Percentiles rank a stretch among this genome's conserved stretches.
Conservation (phyloP, 2,888 invertebrate genomes). For the Nematopogon swammerdamellus region DNA sequence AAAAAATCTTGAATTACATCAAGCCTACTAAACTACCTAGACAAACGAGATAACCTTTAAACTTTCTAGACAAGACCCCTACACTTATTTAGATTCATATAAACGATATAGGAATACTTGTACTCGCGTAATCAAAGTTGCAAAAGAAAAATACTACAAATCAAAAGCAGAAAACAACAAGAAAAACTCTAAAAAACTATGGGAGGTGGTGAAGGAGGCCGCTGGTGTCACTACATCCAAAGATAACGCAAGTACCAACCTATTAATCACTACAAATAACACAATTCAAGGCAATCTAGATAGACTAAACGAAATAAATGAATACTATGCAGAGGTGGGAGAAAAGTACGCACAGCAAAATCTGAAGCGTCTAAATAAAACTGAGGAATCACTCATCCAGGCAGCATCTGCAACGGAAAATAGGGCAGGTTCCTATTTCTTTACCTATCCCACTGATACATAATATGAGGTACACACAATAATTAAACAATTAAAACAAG, state of each 20-base stretch:
- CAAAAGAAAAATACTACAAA: not conserved
- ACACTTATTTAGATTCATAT: not conserved
- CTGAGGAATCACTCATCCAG: not conserved
- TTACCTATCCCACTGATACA: not conserved
- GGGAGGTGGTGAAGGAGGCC: not conserved
- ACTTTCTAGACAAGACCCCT: not conserved
- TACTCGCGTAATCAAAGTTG: not conserved
- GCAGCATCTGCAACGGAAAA: not conserved
- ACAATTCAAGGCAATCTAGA: not conserved
- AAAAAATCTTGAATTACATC: not conserved
- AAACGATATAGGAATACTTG: not conserved
- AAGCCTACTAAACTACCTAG: not conserved
- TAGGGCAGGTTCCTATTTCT: not conserved
- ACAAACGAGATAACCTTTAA: not conserved
- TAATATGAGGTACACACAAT: not conserved
- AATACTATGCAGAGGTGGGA: not conserved
- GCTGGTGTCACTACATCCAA: not conserved
- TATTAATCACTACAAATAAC: not conserved
- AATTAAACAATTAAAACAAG: not conserved
- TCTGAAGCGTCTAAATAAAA: not conserved
- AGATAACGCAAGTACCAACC: not conserved
- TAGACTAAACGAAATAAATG: not conserved
- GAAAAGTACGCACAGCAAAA: not conserved
- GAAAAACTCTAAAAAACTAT: not conserved
- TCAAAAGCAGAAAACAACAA: not conserved